Base-by-base conservation (phyloP, 2,888 invertebrate species). In the Amblyteles armatorius region DNA sequence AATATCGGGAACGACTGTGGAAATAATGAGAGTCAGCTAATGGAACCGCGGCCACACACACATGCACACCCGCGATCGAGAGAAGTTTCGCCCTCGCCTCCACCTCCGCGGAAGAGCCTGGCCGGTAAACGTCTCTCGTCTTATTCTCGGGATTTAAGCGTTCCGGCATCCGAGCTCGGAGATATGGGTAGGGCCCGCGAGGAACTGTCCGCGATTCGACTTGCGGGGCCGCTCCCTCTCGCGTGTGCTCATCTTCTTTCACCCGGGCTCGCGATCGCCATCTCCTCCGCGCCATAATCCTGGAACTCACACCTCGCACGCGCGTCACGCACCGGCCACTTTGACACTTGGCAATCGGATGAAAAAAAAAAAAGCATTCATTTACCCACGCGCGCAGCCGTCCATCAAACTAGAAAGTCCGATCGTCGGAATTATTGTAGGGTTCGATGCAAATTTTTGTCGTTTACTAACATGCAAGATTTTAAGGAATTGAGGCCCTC, bases 61-160 rank as follows among this genome's bases (percentile, higher is more conserved):
- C 65, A 73, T 40, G 72, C 65, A 72, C 29, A 52, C 3, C 16
- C 44, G 88, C 89, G 88, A 89, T 87, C 13, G 44, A 48, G 44
- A 1, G 88, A 88, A 90, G 88, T 88, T 89, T 89, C 89, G 88
- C 88, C 88, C 88, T 74, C 85, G 68, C 16, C 48, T 88, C 88
- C 90, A 89, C 91, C 91, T 90, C 89, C 90, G 84, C 89, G 90
- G 89, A 89, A 88, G 87, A 90, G 88, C 72, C 26, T 22, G 26
- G 71, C n/a, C 87, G 86, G 88, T 89, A 91, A 91, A 91, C 88
- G 90, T 91, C 89, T 69, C 52, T 69, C 52, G 48, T 72, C 67
- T 82, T 79, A 72, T 89, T 87, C 88, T 87, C 80, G 83, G 88
- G 88, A 90, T 90, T 91, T 88, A 88, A 91, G 90, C 89, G 89